phyloP scores from a whole-genome alignment of 2,113 vertebrate species.

The Psittacula cyanocephala region DNA sequence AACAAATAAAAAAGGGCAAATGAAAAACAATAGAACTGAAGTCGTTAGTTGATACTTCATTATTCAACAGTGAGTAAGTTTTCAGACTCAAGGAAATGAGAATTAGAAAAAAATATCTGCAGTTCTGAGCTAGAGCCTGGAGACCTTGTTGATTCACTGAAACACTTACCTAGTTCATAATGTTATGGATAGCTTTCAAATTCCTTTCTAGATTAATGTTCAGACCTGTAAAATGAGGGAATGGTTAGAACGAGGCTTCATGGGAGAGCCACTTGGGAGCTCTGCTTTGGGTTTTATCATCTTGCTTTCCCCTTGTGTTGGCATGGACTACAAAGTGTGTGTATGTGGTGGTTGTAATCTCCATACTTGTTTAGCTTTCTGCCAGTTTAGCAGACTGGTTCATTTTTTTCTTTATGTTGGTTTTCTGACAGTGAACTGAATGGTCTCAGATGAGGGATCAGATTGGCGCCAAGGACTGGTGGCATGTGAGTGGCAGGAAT shows the following conservation, averaged over 20 bases:
- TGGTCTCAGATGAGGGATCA: background rate
- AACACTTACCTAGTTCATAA: background rate
- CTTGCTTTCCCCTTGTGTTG: background rate
- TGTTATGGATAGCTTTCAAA: background rate
- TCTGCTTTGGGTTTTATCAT: background rate
- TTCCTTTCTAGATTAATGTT: background rate
- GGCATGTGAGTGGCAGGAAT: background rate
- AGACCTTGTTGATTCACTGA: background rate
- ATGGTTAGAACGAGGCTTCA: background rate
- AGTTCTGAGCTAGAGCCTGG: background rate
- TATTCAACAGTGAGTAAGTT: background rate
- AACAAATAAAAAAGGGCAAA: background rate
- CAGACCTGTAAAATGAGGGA: background rate
- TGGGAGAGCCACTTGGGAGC: background rate
- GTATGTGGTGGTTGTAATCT: accelerated
- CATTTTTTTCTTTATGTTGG: background rate
- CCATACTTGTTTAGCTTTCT: background rate
- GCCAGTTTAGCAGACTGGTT: background rate
- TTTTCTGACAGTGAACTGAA: background rate
- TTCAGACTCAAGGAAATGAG: background rate
- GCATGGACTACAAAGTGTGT: background rate
- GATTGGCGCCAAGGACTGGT: background rate
- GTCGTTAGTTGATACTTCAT: background rate
- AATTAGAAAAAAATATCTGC: background rate
- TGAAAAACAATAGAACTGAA: background rate